Conservation (phyloP, 30 jellyfish, hydroid and myxozoan genomes). For the Aurelia sp. region DNA sequence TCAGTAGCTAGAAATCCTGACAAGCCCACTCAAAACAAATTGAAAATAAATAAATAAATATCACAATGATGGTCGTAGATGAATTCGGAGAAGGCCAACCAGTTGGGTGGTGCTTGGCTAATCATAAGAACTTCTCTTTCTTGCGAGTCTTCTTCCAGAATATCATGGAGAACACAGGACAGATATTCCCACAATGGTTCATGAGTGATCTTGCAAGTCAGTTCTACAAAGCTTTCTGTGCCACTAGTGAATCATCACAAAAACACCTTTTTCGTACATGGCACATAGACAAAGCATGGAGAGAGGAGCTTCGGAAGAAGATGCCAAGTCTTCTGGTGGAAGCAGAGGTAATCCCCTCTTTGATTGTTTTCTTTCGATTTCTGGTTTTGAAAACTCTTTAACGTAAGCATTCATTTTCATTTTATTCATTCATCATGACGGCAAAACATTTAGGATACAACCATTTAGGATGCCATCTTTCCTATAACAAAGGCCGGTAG, state of each 20-base stretch:
- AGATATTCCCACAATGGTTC: conserved; percentile 42
- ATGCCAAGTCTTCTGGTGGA: neutral
- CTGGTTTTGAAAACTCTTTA: no score
- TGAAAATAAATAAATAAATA: no score
- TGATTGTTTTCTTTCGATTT: no score
- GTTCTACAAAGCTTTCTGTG: conserved; percentile 45
- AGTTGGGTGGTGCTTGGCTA: conserved; percentile 56
- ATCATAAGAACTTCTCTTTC: conserved; percentile 22
- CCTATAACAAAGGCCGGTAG: no score
- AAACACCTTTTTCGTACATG: conserved; percentile 44
- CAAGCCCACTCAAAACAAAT: no score
- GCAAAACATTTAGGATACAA: no score
- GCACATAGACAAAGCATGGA: conserved; percentile 75
- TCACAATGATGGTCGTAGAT: conserved; percentile 37
- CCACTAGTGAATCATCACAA: neutral
- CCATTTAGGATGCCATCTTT: no score
- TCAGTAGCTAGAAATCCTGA: no score
- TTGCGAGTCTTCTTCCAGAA: conserved; percentile 4
- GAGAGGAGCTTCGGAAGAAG: conserved; percentile 39
- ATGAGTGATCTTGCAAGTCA: conserved; percentile 59
- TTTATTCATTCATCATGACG: no score
- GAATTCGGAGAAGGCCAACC: conserved; percentile 65
- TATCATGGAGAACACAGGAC: conserved; percentile 24
- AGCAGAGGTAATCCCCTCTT: neutral
- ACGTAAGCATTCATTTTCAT: no score